Conservation (phyloP, 2,113 vertebrate species). For the Agapornis roseicollis region DNA sequence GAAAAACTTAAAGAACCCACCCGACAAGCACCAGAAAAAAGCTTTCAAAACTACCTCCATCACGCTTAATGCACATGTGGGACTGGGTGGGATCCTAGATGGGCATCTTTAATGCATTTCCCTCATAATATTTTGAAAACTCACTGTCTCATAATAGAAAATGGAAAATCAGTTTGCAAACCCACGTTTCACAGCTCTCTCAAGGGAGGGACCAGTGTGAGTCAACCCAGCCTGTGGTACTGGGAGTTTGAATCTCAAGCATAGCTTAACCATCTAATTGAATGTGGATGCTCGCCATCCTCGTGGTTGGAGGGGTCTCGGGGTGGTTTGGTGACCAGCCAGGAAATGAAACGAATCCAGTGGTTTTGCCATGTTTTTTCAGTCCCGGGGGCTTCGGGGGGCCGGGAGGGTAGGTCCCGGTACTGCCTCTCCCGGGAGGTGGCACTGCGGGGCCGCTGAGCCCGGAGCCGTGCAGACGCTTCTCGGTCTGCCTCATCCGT, state of each 20-base stretch:
- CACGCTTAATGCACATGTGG: neutral
- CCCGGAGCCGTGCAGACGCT: neutral
- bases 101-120: neutral
- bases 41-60: slow-evolving; percentile 7
- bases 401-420: neutral
- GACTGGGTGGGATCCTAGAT: neutral
- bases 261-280: neutral
- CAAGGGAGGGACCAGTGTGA: neutral
- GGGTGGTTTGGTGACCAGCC: neutral
- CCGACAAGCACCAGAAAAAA: neutral
- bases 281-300: accelerated
- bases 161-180: neutral
- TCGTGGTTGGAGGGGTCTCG: accelerated
- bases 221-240: neutral
- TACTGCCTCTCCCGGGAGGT: slow-evolving; percentile 48
- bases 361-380: accelerated
- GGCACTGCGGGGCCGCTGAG: slow-evolving; percentile 43
- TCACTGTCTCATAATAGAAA: neutral
- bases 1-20: neutral
- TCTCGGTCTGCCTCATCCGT: neutral
- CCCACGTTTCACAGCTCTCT: neutral
- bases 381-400: neutral
- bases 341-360: accelerated
- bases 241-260: neutral
- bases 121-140: neutral